Evolutionary conservation across 2,888 invertebrate genomes (phyloP).

Genomic region (Stenoptilia bipunctidactyla): DNA sequence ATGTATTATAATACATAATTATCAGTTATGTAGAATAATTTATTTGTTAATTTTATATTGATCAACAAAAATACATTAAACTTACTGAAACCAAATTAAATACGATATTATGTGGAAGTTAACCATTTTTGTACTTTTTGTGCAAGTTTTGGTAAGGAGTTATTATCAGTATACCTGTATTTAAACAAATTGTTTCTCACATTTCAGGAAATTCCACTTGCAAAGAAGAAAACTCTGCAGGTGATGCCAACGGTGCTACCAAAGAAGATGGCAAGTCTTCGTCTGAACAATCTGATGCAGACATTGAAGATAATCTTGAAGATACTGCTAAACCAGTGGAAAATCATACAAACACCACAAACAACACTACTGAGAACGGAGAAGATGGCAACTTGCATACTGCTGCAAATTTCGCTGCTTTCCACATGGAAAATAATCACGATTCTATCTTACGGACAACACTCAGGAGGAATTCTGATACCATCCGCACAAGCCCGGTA

Average conservation of each 20-base stretch:
- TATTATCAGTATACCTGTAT: too few relatives aligned
- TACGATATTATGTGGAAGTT: too few relatives aligned
- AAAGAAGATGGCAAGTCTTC: constrained; percentile 69
- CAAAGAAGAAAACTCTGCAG: constrained; percentile 32
- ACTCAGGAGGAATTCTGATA: constrained; percentile 55
- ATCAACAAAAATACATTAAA: too few relatives aligned
- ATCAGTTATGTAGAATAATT: too few relatives aligned
- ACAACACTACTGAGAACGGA: constrained; percentile 33
- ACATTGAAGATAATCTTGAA: constrained; percentile 83
- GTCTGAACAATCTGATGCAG: constrained; percentile 83
- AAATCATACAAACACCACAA: constrained; percentile 25
- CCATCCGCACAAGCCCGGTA: constrained; percentile 57
- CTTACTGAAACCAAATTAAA: too few relatives aligned
- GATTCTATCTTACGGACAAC: constrained; percentile 63
- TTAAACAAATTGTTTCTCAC: too few relatives aligned
- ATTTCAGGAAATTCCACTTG: constrained; percentile 24
- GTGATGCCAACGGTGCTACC: constrained; percentile 38
- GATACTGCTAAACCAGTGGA: constrained; percentile 26
- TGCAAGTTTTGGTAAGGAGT: too few relatives aligned
- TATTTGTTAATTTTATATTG: too few relatives aligned
- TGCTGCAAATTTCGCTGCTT: constrained; percentile 58
- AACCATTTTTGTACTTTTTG: too few relatives aligned
- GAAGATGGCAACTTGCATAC: constrained; percentile 32
- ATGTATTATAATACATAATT: too few relatives aligned
- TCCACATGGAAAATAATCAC: constrained; percentile 76